A percentile compares a stretch with the other conserved stretches of the same genome.
Evolutionary conservation across 2,113 vertebrate genomes (phyloP).

Genomic region (Carlito syrichta): DNA sequence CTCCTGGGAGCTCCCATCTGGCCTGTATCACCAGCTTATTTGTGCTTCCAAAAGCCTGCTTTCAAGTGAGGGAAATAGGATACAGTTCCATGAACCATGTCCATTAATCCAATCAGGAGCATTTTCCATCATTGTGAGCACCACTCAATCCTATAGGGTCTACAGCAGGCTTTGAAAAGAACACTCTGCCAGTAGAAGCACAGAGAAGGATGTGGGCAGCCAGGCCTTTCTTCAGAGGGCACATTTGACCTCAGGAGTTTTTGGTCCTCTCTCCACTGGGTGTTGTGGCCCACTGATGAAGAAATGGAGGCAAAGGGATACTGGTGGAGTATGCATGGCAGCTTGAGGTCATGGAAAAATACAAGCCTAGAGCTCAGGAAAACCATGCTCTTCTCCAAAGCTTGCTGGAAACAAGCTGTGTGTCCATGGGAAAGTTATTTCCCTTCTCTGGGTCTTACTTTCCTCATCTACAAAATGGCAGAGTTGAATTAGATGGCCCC

Average conservation of each 20-base stretch:
- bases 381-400: background rate
- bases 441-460: background rate
- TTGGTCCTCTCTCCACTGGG: too few relatives aligned
- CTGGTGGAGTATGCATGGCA: background rate
- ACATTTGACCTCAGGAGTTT: background rate
- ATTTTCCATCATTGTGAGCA: background rate
- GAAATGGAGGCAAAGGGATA: background rate
- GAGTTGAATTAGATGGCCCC: background rate
- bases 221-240: background rate
- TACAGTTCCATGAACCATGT: background rate
- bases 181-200: background rate
- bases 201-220: background rate
- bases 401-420: background rate
- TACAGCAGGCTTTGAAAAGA: background rate
- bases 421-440: background rate
- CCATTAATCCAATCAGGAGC: background rate
- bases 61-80: conserved; percentile 11
- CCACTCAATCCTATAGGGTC: background rate
- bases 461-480: background rate
- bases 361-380: background rate
- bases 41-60: conserved; percentile 51
- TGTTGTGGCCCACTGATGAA: background rate
- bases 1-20: conserved; percentile 40
- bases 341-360: background rate
- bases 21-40: background rate